These are phyloP conservation scores for Tinea pellionella DNA, from an alignment of 2,888 invertebrate species.

Conservation along the genomic window DNA sequence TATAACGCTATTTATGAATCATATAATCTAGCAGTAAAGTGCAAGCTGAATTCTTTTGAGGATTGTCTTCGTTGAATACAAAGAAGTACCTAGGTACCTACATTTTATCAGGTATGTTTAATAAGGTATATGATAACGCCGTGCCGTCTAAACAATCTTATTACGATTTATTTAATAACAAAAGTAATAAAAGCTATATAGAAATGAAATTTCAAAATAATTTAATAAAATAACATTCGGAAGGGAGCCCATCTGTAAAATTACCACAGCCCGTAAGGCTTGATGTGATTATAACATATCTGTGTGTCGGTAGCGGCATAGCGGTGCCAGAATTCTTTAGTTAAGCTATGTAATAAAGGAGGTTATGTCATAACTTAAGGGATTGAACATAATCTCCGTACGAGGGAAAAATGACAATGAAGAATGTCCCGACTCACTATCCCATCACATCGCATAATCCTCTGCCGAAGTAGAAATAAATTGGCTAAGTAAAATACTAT, in stretches of 20 bases:
- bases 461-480: not conserved
- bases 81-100: no score
- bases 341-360: slow-evolving; percentile 9
- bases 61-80: not conserved
- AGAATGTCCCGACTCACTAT: slow-evolving; percentile 1
- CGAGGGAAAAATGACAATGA: slow-evolving; percentile 11
- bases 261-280: not conserved
- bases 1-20: not conserved
- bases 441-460: slow-evolving; percentile 2
- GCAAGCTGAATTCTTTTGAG: not conserved
- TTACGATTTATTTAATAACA: no score
- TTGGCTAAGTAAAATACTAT: slow-evolving; percentile 3
- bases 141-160: no score
- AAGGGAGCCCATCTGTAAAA: not conserved
- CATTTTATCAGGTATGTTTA: no score
- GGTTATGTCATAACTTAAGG: slow-evolving; percentile 8
- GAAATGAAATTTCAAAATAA: not conserved
- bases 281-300: not conserved
- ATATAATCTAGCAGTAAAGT: not conserved
- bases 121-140: no score
- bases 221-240: not conserved
- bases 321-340: not conserved
- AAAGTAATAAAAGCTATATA: no score
- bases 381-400: slow-evolving; percentile 2
- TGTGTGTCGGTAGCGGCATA: not conserved